Conservation (phyloP, 2,888 invertebrate species). For the Nemotelus nigrinus region DNA sequence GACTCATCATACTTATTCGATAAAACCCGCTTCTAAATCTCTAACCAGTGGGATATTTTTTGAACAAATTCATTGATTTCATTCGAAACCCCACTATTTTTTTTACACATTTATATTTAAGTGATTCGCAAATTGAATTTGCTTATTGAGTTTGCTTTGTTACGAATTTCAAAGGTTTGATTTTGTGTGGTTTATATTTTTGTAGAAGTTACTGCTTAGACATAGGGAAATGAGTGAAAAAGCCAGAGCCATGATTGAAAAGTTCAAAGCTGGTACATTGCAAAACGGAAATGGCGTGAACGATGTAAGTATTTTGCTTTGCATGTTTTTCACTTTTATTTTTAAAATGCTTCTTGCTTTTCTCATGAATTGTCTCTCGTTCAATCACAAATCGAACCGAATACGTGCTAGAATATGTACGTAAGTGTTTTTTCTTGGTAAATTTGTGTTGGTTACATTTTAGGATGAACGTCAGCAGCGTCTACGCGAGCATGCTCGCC, state of each 20-base stretch:
- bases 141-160: conserved; percentile 37
- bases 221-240: conserved; percentile 66
- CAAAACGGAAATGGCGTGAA: conserved; percentile 59
- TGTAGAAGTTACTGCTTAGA: conserved; percentile 64
- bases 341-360: conserved; percentile 19
- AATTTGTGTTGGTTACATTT: conserved; percentile 23
- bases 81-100: neutral
- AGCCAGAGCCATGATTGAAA: conserved; percentile 65
- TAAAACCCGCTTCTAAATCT: no score
- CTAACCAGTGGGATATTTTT: no score
- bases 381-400: conserved; percentile 8
- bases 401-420: neutral
- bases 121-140: conserved; percentile 20
- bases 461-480: conserved; percentile 87
- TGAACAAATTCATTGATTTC: neutral
- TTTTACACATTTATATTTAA: conserved; percentile 53
- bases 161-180: conserved; percentile 31
- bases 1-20: no score
- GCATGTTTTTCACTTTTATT: conserved; percentile 24
- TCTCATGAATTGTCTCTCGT: conserved; percentile 1
- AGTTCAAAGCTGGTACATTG: conserved; percentile 60
- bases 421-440: no score
- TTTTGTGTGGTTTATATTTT: conserved; percentile 53
- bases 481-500: conserved; percentile 86
- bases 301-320: conserved; percentile 60